A percentile compares a stretch with the other conserved stretches of the same genome.
phyloP scores from a whole-genome alignment of 2,888 invertebrate genomes.

The Drosophila infuscata region DNA sequence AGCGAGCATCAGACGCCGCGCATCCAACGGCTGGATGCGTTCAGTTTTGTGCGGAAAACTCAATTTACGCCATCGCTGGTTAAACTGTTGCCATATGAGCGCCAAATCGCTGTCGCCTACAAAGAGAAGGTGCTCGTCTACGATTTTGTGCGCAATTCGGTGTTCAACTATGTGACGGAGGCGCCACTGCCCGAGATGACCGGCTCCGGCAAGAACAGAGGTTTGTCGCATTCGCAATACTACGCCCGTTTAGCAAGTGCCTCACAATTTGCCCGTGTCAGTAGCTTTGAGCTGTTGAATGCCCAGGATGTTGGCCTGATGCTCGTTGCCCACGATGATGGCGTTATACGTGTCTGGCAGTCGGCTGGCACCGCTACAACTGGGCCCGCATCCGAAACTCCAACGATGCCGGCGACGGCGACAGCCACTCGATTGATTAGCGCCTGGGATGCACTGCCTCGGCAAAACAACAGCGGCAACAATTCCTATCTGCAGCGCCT shows the following conservation, averaged over 20 bases:
- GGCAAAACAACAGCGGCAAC: constrained; percentile 12
- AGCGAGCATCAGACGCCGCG: constrained; percentile 88
- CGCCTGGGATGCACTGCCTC: constrained; percentile 93
- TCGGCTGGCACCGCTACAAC: constrained; percentile 56
- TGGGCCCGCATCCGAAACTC: not conserved
- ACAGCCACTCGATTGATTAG: constrained; percentile 88
- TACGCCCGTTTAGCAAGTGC: constrained; percentile 1
- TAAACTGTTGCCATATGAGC: constrained; percentile 95
- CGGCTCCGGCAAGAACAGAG: not conserved
- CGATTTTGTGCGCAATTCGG: constrained; percentile 81
- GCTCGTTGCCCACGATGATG: constrained; percentile 90
- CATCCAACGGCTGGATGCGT: constrained; percentile 90
- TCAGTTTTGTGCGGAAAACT: constrained; percentile 93
- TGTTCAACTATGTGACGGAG: constrained; percentile 74
- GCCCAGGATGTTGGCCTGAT: constrained; percentile 92
- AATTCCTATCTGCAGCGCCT: constrained; percentile 46
- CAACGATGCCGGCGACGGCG: constrained; percentile 28
- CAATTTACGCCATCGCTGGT: constrained; percentile 91
- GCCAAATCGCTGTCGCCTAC: constrained; percentile 94
- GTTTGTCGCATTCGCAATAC: not conserved
- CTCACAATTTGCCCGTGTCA: constrained; percentile 87
- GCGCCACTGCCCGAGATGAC: constrained; percentile 5
- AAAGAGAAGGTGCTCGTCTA: constrained; percentile 89
- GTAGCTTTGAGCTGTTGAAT: constrained; percentile 94
- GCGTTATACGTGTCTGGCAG: constrained; percentile 86